A percentile compares a stretch with the other conserved stretches of the same genome.
Conservation (phyloP, 2,113 vertebrate genomes). For the Brachyhypopomus gauderio region DNA sequence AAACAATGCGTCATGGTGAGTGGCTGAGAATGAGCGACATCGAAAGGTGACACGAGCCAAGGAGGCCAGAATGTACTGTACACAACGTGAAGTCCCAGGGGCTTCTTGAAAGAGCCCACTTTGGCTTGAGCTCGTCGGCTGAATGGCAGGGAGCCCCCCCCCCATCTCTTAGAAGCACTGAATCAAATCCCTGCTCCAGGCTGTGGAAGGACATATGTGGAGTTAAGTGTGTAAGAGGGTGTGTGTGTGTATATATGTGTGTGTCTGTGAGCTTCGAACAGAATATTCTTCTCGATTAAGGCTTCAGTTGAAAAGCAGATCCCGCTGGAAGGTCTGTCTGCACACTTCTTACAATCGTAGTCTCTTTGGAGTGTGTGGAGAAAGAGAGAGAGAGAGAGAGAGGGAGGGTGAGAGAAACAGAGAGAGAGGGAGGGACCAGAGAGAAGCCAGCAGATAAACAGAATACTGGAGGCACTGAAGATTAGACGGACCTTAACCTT, state of each 20-base stretch:
- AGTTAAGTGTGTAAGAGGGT: slow-evolving; percentile 1
- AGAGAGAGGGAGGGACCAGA: slow-evolving; percentile 32
- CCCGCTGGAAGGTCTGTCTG: slow-evolving; percentile 20
- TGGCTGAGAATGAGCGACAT: slow-evolving; percentile 16
- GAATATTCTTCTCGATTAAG: slow-evolving; percentile 35
- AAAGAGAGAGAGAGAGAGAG: slow-evolving; percentile 12
- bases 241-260: slow-evolving; percentile 34
- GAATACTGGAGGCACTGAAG: slow-evolving; percentile 49
- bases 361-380: slow-evolving; percentile 38
- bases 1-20: neutral
- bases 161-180: slow-evolving; percentile 60
- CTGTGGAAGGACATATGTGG: slow-evolving; percentile 53
- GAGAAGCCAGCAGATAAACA: slow-evolving; percentile 49
- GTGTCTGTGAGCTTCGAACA: too few species aligned
- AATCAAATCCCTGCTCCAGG: slow-evolving; percentile 64
- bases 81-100: slow-evolving; percentile 51
- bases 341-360: slow-evolving; percentile 30
- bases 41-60: slow-evolving; percentile 15
- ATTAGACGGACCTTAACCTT: slow-evolving; percentile 64
- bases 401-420: slow-evolving; percentile 8
- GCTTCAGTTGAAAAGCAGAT: slow-evolving; percentile 34
- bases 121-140: slow-evolving; percentile 51
- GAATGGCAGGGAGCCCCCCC: slow-evolving; percentile 52
- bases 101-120: slow-evolving; percentile 58
- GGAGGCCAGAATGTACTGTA: slow-evolving; percentile 14